These are phyloP conservation scores for Mugil cephalus DNA, from an alignment of 2,113 vertebrate genomes.

Conservation along the genomic window DNA sequence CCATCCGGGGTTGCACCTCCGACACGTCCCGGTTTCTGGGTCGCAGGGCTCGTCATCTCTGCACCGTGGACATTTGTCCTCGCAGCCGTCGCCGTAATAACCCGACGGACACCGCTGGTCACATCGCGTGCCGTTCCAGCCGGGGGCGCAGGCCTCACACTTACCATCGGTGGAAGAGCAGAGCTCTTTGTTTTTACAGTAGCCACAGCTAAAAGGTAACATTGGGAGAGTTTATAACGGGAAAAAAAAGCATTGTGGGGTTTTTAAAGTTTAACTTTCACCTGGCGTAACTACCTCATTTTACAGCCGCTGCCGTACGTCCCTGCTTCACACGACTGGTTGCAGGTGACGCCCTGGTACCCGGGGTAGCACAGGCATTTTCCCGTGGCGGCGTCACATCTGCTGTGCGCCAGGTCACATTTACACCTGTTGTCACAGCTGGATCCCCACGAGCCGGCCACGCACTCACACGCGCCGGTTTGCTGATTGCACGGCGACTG, in stretches of 20 bases:
- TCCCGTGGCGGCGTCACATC: slow-evolving; percentile 80
- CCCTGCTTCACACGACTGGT: slow-evolving; percentile 81
- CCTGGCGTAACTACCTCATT: slow-evolving; percentile 81
- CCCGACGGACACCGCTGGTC: slow-evolving; percentile 84
- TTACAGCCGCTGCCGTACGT: slow-evolving; percentile 86
- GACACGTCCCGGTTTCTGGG: slow-evolving; percentile 85
- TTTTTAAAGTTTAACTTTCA: too few species aligned
- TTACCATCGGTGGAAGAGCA: slow-evolving; percentile 88
- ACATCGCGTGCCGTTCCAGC: slow-evolving; percentile 92
- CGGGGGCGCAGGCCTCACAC: slow-evolving; percentile 88
- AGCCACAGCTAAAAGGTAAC: slow-evolving; percentile 86
- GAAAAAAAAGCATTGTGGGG: too few species aligned
- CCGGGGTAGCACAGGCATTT: slow-evolving; percentile 88
- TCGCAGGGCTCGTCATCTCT: slow-evolving; percentile 83
- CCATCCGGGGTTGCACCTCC: slow-evolving; percentile 89
- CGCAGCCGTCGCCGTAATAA: slow-evolving; percentile 87
- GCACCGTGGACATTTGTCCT: slow-evolving; percentile 87
- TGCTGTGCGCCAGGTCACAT: slow-evolving; percentile 85
- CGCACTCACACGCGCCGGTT: slow-evolving; percentile 87
- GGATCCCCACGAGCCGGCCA: slow-evolving; percentile 84
- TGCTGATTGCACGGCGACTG: slow-evolving; percentile 86
- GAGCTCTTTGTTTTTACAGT: slow-evolving; percentile 82
- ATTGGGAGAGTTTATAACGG: neutral
- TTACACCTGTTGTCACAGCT: slow-evolving; percentile 85
- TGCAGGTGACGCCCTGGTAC: slow-evolving; percentile 85